Base-by-base conservation (phyloP, 2,888 invertebrate species). In the Scaptomyza cyrtandrae region DNA sequence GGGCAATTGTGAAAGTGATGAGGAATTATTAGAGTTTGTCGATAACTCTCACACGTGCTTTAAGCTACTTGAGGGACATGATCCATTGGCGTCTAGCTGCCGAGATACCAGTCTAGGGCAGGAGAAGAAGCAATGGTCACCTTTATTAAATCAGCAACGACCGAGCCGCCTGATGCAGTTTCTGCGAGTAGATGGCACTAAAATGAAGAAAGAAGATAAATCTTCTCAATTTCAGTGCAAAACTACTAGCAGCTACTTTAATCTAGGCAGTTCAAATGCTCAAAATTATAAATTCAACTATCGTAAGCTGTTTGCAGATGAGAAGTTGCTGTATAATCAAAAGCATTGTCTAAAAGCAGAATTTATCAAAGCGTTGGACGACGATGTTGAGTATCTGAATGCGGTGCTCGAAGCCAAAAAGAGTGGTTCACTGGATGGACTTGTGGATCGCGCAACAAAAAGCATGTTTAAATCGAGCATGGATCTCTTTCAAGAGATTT, bases 331-430 rank as follows among this genome's bases (percentile, higher is more conserved):
- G 6, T 31, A 58, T 14, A 46, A 45, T 1, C 64, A 78, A 13
- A 19, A 55, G 29, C 6, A 62, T 44, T 41, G 49, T 1, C 33
- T 81, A 0, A 87, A 72, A 31, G 53, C 24, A 6, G 52, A 69
- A 16, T 75, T 75, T 27, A 54, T 82, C 1, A 57, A 70, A 31
- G 86, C 88, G 1, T 27, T 84, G 19, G 69, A 74, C 19, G 70
- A 63, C 27, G 80, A 82, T 54, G 63, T 62, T 11, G 72, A 73
- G 50, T 63, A 58, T 39, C 61, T 82, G 5, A 71, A 74, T 45
- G 56, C 65, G 33, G 62, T 63, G 7, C 11, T 60, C 11, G 50
- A 64, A 35, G 46, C 70, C 56, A 60, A 60, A 29, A 11, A 35
- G n/a, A 63, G 65, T 2, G 56, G 10, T 0, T 55, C 58, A 29